A percentile compares a stretch with the other conserved stretches of the same genome.
phyloP scores from a whole-genome alignment of 2,888 invertebrate genomes.

The Kryphioiulus occultus region DNA sequence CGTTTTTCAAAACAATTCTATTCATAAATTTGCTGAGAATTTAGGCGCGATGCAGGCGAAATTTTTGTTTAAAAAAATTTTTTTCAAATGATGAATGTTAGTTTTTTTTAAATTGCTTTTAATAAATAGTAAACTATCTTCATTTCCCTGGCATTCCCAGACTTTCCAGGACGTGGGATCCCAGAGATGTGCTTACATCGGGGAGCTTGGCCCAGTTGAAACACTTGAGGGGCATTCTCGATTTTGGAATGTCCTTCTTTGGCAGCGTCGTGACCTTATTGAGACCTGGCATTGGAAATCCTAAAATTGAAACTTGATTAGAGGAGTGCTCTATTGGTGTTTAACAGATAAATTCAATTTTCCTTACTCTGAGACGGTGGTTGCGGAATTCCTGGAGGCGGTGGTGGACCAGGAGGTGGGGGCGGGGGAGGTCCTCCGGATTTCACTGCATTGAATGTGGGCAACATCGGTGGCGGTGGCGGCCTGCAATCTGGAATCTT shows the following conservation, averaged over 20 bases:
- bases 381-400: conserved; percentile 66
- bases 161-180: too few species aligned
- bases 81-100: too few species aligned
- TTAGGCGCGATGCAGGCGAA: too few species aligned
- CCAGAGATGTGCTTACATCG: conserved; percentile 68
- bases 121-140: too few species aligned
- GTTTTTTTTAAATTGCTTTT: too few species aligned
- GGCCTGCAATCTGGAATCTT: conserved; percentile 55
- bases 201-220: conserved; percentile 98
- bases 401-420: conserved; percentile 66
- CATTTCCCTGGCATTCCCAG: too few species aligned
- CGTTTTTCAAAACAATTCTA: too few species aligned
- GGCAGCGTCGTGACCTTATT: not conserved
- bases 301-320: conserved; percentile 45
- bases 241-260: conserved; percentile 87
- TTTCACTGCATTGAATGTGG: not conserved
- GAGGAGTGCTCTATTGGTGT: not conserved
- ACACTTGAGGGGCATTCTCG: conserved; percentile 90
- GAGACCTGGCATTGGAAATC: conserved; percentile 45
- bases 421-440: conserved; percentile 57
- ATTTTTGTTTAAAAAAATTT: too few species aligned
- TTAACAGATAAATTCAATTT: not conserved
- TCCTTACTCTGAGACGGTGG: conserved; percentile 59
- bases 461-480: conserved; percentile 57
- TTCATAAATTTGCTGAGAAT: too few species aligned